Base-by-base conservation (phyloP, 1,140 invertebrate species). In the Calosoma granatense region DNA sequence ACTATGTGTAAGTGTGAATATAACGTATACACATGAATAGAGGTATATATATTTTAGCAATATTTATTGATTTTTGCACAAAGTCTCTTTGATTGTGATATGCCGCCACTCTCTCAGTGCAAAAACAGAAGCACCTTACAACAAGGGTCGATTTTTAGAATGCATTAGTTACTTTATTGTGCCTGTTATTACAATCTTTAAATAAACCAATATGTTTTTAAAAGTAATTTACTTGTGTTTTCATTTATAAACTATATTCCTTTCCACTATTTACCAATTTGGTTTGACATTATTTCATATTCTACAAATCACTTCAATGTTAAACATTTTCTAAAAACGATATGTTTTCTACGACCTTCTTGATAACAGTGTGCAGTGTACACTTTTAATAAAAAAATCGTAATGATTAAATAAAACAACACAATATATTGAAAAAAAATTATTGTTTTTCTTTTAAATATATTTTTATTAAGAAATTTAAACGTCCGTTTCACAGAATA, bases 151-250 rank as follows among this genome's bases (percentile, higher is more conserved):
- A 43, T 20, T 26, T 26, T 60, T 55, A 56, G 56, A 59, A 61
- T 56, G 30, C 54, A 63, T 59, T 64, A 65, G 58, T 66, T 67
- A 67, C 65, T 68, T 68, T 65, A 65, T 64, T 60, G 66, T 68
- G 66, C 66, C 66, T 68, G 64, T 64, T 61, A 63, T 47, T 12
- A 47, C 41, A 47, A 47, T 47, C 41, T 47, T 47, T 47, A 47
- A 47, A 47, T 12, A 47, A 47, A 47, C 9, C 41, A 47, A 36
- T 47, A 47, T 47, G 41, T 47, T 47, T 47, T 47, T 47, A 47
- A 47, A 47, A 47, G 41, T 47, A 47, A 12, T 47, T 6, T 17
- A 47, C 17, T 12, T 3, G 17, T 9, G 9, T 9, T 47, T 17
- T 47, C 17, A 11, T 47, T 47, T 47, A 47, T 47, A 12, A 6